Base-by-base conservation (phyloP, 2,888 invertebrate genomes). In the Erynnis tages region DNA sequence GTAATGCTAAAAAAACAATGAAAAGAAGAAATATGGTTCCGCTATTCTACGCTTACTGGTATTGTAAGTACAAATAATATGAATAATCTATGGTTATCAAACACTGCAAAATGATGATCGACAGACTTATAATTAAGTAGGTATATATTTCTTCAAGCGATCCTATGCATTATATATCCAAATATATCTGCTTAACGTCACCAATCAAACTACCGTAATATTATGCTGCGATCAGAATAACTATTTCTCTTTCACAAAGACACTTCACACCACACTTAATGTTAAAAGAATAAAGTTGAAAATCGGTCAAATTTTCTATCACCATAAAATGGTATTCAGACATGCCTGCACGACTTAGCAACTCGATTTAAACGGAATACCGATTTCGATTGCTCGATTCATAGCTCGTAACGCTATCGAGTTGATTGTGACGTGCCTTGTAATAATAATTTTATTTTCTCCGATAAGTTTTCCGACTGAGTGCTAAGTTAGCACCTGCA, bases 281-380 rank as follows among this genome's bases (percentile, higher is more conserved):
- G 2, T 4, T 4, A 14, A n/a, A 0, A 0, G 4, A 0, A 2
- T 32, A 29, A 32, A 23, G 30, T 40, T 30, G 11, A 40, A 11
- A 32, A 23, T 48, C 1, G 32, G 11, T 21, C 40, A n/a, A 23
- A 11, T 23, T 7, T 2, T 4, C 1, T 5, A 30, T 38, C 37
- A 17, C 29, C 13, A 11, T 29, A n/a, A 38, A 7, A 30, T 7
- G 14, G 13, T 49, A 25, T 25, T 38, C 16, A 16, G 43, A 35
- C 56, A 52, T 56, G 11, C 55, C 56, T 27, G 43, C 54, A 59
- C 56, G 56, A 43, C 43, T 53, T 37, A 32, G 34, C 49, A 44
- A 38, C 41, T 41, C 32, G 49, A 49, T 41, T 40, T 32, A 41
- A 49, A 41, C 10, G 32, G 49, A 49, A 49, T 49, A 49, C 49